Evolutionary conservation across 2,113 vertebrate species (phyloP), one percentile per base, ranked within the genome.

Genomic region (Callaeas wilsoni): DNA sequence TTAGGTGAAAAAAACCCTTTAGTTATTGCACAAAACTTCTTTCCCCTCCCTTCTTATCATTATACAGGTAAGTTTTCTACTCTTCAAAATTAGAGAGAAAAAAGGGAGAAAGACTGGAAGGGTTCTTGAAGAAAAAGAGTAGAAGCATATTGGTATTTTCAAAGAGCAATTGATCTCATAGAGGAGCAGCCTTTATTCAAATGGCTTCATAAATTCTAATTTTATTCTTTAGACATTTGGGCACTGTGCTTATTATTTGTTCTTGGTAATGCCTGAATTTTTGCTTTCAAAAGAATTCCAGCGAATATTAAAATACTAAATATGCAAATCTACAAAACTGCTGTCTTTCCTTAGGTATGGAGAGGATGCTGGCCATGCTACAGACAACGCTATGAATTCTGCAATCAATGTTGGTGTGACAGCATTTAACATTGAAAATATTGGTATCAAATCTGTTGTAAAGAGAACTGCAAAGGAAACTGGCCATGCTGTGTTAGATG

Each of bases 381-480:
- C 99, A 10, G 98, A 99, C 75, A 86, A 98, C 0, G 99, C 99
- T 2, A 92, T 99, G 95, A 99, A 99, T 96, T 99, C 99, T 67
- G 99, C 99, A 86, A 98, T 99, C 96, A 99, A 99, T 62, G 97
- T 99, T 59, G 99, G 99, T 13, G 57, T 99, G 91, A 98, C 99
- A 42, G 99, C 99, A 49, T 99, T 99, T 98, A 99, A 99, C 93
- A 99, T 99, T 39, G 98, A 99, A 92, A 98, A 99, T 97, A 98
- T 99, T 63, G 99, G 99, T 63, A 97, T 99, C 97, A 99, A 99
- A 97, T 99, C 99, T 30, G 97, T 99, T 80, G 99, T 99, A 94
- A 99, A 99, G 96, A 99, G 92, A 97, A 99, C 99, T 21, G 99
- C 99, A 57, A 99, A 98, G 92, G 98, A 99, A 52, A 99, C 99